Evolutionary conservation across 2,888 invertebrate species (phyloP).

Genomic region (Agapostemon virescens): DNA sequence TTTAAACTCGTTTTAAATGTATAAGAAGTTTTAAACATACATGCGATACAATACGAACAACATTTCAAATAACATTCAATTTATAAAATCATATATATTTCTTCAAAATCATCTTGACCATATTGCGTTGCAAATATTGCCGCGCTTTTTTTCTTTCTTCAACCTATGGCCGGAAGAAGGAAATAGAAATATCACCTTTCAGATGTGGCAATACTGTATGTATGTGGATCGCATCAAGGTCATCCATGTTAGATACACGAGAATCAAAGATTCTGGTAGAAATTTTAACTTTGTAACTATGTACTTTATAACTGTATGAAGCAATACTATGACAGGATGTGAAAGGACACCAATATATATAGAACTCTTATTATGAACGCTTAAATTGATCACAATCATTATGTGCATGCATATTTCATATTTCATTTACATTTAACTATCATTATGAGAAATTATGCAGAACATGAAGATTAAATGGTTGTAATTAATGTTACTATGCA

Average conservation of each 20-base stretch:
- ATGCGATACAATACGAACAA: background rate
- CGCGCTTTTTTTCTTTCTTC: background rate
- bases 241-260: background rate
- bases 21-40: background rate
- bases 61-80: no score
- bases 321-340: constrained; percentile 12
- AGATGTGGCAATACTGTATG: background rate
- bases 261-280: background rate
- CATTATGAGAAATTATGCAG: background rate
- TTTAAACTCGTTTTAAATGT: background rate
- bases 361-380: background rate
- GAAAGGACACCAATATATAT: background rate
- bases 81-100: no score
- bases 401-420: background rate
- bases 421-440: background rate
- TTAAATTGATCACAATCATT: background rate
- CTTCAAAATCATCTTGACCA: background rate
- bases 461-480: background rate
- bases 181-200: background rate
- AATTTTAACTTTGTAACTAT: no score
- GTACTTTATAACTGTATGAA: background rate
- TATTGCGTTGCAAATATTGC: background rate
- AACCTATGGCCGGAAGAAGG: background rate
- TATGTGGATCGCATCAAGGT: background rate
- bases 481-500: background rate